Conservation (phyloP, 2,797 vertebrate species). For the Xiphorhynchus erythropygius region DNA sequence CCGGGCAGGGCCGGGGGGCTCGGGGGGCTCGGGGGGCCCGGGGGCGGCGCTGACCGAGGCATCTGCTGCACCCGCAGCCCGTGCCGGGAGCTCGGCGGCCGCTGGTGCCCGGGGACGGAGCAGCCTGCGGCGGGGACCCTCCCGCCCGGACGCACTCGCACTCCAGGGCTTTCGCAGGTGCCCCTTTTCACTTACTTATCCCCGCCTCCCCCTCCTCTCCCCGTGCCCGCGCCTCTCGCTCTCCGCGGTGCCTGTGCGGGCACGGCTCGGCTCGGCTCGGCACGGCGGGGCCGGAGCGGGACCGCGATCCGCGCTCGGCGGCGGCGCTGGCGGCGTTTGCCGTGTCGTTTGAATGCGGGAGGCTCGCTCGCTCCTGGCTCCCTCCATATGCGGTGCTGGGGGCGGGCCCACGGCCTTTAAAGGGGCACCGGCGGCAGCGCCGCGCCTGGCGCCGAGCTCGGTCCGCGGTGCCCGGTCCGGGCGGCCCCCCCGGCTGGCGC, state of each 20-base stretch:
- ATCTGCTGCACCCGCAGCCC: neutral
- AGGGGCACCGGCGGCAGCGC: slow-evolving; percentile 43
- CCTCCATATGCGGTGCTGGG: slow-evolving; percentile 63
- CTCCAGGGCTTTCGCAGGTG: slow-evolving; percentile 30
- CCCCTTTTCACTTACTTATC: neutral
- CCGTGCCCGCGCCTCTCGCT: no score
- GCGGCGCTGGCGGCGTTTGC: slow-evolving; percentile 41
- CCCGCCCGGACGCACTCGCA: neutral
- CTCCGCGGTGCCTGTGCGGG: no score
- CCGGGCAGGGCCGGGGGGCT: neutral
- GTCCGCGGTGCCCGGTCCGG: neutral
- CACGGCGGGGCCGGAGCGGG: neutral
- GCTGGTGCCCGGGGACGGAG: neutral
- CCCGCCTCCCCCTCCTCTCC: neutral
- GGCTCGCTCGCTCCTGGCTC: slow-evolving; percentile 43
- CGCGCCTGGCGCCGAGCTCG: neutral
- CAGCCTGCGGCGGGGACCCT: slow-evolving; percentile 17
- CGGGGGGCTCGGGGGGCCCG: neutral
- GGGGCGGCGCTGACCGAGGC: neutral
- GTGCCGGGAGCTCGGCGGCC: neutral
- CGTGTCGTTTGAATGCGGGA: slow-evolving; percentile 67
- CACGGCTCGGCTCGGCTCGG: neutral
- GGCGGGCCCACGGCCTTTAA: slow-evolving; percentile 63
- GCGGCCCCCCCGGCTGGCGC: neutral
- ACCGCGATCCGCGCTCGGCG: neutral